Base-by-base conservation (phyloP, 2,888 invertebrate species). In the Cactoblastis cactorum region DNA sequence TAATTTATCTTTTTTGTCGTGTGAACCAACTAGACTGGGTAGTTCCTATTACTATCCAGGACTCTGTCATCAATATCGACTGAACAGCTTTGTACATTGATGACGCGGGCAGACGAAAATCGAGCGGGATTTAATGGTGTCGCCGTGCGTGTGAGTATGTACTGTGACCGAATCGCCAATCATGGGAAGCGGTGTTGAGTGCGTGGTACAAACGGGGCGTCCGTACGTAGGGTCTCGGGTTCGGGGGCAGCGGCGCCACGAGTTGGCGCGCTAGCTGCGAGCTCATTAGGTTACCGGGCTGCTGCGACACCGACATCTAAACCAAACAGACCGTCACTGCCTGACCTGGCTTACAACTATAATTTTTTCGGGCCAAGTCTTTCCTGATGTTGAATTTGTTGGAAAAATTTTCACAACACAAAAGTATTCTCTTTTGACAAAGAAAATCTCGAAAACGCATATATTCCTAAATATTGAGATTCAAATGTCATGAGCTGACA, bases 221-320 rank as follows among this genome's bases (percentile, higher is more conserved):
- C 82, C 87, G 86, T 88, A 88, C 89, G 87, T 90, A 90, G 81
- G 87, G 84, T 66, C 89, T 74, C 74, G 80, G 83, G 71, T 74
- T 73, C 65, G 87, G 77, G 77, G 91, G 86, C 80, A 90, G 86
- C 78, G 91, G 91, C 78, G 91, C 91, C 71, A 91, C 90, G 79
- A 91, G 89, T 81, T 91, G 91, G 60, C 91, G 89, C 71, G 91
- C 91, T 74, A 91, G 90, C 83, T 91, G 91, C 82, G 91, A 91
- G 81, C 85, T 87, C 90, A 91, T 83, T 82, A 91, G 82, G 77
- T 74, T 84, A 77, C 79, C 74, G 77, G 69, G 63, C 68, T 69
- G 69, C 72, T 62, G 71, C 65, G 67, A 69, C 65, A 75, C 74
- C 69, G 77, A 74, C 76, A 85, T 83, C 85, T 84, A 85, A 77